These are phyloP conservation scores for Ceuthmochares aereus DNA, from an alignment of 2,113 vertebrate genomes.

Conservation along the genomic window DNA sequence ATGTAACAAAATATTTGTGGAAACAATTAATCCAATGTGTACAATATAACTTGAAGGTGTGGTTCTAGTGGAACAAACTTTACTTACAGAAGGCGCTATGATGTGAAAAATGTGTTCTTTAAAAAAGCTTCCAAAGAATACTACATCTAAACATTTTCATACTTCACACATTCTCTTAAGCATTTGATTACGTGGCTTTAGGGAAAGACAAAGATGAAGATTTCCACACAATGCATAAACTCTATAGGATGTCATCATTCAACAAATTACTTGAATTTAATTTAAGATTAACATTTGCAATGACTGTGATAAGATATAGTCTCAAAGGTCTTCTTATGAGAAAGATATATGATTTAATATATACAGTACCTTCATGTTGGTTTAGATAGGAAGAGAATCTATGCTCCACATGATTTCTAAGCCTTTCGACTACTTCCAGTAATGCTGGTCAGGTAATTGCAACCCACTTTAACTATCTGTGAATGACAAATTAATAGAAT, in stretches of 20 bases:
- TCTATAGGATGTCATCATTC: background rate
- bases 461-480: background rate
- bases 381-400: background rate
- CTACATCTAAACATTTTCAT: background rate
- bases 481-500: background rate
- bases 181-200: background rate
- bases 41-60: background rate
- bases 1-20: background rate
- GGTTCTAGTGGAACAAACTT: background rate
- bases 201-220: background rate
- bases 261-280: background rate
- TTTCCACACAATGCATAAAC: background rate
- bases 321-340: background rate
- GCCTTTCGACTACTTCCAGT: background rate
- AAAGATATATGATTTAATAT: background rate
- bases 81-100: background rate
- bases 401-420: background rate
- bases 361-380: background rate
- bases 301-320: background rate
- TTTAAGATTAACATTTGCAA: background rate
- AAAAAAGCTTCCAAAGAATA: background rate
- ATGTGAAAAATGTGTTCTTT: background rate
- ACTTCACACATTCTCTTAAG: background rate
- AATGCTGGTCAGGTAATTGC: background rate
- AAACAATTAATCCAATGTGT: background rate